Evolutionary conservation across 2,113 vertebrate genomes (phyloP).

Genomic region (Pseudonaja textilis): DNA sequence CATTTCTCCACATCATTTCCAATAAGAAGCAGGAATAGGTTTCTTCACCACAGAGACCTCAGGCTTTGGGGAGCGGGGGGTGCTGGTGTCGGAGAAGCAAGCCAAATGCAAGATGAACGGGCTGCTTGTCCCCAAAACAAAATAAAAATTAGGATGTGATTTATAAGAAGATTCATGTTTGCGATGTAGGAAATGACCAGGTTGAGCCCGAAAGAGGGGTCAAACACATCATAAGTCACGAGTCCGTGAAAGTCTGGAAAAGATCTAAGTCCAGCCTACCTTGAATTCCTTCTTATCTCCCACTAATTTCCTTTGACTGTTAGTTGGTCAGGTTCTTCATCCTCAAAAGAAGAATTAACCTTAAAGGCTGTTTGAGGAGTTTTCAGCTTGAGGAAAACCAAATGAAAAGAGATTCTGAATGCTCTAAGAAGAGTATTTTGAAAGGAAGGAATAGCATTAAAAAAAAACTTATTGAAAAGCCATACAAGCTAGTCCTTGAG

Average conservation of each 20-base stretch:
- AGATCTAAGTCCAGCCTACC: not conserved
- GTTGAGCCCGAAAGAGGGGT: not conserved
- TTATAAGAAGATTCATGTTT: slow-evolving; percentile 37
- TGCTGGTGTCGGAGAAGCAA: not conserved
- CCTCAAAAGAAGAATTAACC: not conserved
- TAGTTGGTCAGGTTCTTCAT: not conserved
- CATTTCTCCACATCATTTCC: slow-evolving; percentile 23
- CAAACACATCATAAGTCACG: too few species aligned
- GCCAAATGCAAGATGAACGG: slow-evolving; percentile 25
- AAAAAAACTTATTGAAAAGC: not conserved
- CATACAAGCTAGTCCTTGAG: not conserved
- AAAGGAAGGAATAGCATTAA: not conserved
- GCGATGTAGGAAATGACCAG: not conserved
- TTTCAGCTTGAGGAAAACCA: not conserved
- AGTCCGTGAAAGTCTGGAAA: too few species aligned
- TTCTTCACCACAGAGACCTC: not conserved
- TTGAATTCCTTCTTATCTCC: not conserved
- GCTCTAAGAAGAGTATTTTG: slow-evolving; percentile 1
- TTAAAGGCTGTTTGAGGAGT: not conserved
- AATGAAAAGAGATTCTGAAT: slow-evolving; percentile 15
- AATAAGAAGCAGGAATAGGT: not conserved
- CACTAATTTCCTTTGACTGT: not conserved
- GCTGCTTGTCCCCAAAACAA: not conserved
- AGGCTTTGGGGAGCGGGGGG: not conserved
- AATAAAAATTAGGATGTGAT: slow-evolving; percentile 30